A percentile compares a stretch with the other conserved stretches of the same genome.
Evolutionary conservation across 1,140 invertebrate genomes (phyloP).

Genomic region (Trialeurodes vaporariorum): DNA sequence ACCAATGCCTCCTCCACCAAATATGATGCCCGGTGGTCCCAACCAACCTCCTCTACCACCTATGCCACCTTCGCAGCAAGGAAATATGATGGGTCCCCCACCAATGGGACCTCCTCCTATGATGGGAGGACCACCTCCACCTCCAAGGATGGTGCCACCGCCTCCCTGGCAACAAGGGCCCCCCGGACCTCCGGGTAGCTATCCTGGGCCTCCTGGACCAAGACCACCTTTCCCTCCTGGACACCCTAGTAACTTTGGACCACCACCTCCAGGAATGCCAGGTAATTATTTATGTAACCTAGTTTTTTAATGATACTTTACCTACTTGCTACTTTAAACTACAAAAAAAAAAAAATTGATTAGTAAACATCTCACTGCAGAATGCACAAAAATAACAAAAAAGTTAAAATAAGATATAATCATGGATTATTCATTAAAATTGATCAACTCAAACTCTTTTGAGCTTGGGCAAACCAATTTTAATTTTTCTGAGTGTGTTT

Average conservation of each 20-base stretch:
- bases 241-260: background rate
- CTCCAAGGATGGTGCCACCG: slow-evolving; percentile 22
- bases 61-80: slow-evolving; percentile 37
- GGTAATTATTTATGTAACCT: too few relatives aligned
- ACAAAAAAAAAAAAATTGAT: too few relatives aligned
- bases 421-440: too few relatives aligned
- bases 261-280: background rate
- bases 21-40: slow-evolving; percentile 31
- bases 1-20: slow-evolving; percentile 25
- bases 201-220: background rate
- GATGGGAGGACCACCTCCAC: slow-evolving; percentile 42
- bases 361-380: too few relatives aligned
- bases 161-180: slow-evolving; percentile 13
- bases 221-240: background rate
- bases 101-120: slow-evolving; percentile 42
- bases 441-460: too few relatives aligned
- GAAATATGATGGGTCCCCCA: slow-evolving; percentile 37
- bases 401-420: too few relatives aligned
- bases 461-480: too few relatives aligned
- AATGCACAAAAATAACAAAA: too few relatives aligned
- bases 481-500: too few relatives aligned
- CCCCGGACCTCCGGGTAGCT: background rate
- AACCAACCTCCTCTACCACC: slow-evolving; percentile 44
- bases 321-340: too few relatives aligned
- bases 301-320: too few relatives aligned